These are phyloP conservation scores for Siphamia tubifer DNA, from an alignment of 2,113 vertebrate species.

Conservation along the genomic window DNA sequence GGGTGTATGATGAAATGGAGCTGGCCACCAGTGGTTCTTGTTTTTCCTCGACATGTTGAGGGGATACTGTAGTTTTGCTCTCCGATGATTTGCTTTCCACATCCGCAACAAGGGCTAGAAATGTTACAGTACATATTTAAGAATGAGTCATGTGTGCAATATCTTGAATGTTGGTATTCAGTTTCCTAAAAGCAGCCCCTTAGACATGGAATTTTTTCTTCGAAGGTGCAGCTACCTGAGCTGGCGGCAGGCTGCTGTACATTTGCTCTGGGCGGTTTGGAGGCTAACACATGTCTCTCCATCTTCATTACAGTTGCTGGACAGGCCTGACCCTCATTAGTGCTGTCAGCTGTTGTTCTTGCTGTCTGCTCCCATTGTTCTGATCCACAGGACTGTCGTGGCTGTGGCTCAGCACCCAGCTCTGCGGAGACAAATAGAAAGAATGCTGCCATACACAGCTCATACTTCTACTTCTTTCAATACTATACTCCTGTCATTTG, in stretches of 20 bases:
- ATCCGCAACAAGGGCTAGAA: neutral
- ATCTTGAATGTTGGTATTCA: neutral
- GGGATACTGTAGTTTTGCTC: conserved; percentile 57
- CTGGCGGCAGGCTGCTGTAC: conserved; percentile 25
- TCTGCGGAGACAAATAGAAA: conserved; percentile 31
- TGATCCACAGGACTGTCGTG: conserved; percentile 27
- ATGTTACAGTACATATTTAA: neutral
- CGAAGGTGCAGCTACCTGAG: conserved; percentile 37
- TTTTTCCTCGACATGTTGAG: conserved; percentile 72
- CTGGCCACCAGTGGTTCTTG: conserved; percentile 55
- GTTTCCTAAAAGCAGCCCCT: neutral
- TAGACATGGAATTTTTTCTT: conserved; percentile 5
- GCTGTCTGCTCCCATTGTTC: conserved; percentile 56
- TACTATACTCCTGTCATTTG: neutral
- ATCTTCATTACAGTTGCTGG: conserved; percentile 72
- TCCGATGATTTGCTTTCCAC: neutral
- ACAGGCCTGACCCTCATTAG: conserved; percentile 39
- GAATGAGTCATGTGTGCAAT: neutral
- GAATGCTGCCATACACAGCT: neutral
- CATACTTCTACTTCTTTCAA: neutral
- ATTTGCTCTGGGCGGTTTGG: conserved; percentile 40
- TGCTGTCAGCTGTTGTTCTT: conserved; percentile 46
- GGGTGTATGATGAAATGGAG: neutral
- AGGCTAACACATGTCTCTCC: conserved; percentile 69
- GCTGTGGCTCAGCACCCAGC: neutral